Conservation (phyloP, 2,113 vertebrate species). For the Trinectes maculatus region DNA sequence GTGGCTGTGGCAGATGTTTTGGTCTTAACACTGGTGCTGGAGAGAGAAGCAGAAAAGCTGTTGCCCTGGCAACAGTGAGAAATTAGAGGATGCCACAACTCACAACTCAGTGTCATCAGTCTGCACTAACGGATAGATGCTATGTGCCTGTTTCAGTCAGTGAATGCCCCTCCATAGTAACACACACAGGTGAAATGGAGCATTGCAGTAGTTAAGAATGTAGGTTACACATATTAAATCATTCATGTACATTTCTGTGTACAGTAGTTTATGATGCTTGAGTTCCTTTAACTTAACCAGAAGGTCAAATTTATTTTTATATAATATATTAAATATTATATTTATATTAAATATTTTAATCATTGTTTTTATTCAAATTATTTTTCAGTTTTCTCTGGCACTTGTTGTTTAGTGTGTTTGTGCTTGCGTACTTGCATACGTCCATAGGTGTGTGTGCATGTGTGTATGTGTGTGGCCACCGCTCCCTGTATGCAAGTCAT, state of each 20-base stretch:
- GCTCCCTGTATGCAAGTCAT: background rate
- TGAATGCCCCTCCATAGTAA: slow-evolving; percentile 14
- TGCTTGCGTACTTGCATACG: too few species aligned
- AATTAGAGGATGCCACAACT: slow-evolving; percentile 27
- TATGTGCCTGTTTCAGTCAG: slow-evolving; percentile 28
- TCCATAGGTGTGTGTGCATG: background rate
- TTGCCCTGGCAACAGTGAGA: slow-evolving; percentile 43
- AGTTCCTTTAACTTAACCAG: slow-evolving; percentile 3
- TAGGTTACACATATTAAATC: slow-evolving; percentile 68
- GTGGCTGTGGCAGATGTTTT: slow-evolving; percentile 1
- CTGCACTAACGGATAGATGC: slow-evolving; percentile 5
- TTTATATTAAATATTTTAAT: background rate
- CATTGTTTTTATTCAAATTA: background rate
- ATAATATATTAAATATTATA: slow-evolving; percentile 15
- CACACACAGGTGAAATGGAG: slow-evolving; percentile 41
- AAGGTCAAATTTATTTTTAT: too few species aligned
- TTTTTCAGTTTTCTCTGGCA: too few species aligned
- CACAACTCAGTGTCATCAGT: slow-evolving; percentile 12
- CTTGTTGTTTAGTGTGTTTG: background rate
- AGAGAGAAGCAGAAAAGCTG: slow-evolving; percentile 15
- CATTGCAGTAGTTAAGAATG: slow-evolving; percentile 54
- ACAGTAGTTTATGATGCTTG: background rate
- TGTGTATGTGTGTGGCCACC: background rate
- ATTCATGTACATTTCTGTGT: slow-evolving; percentile 45
- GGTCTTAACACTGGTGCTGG: background rate